Evolutionary conservation across 1,140 invertebrate species (phyloP), one percentile per base, ranked within the genome.

Genomic region (Drosophila pachea): DNA sequence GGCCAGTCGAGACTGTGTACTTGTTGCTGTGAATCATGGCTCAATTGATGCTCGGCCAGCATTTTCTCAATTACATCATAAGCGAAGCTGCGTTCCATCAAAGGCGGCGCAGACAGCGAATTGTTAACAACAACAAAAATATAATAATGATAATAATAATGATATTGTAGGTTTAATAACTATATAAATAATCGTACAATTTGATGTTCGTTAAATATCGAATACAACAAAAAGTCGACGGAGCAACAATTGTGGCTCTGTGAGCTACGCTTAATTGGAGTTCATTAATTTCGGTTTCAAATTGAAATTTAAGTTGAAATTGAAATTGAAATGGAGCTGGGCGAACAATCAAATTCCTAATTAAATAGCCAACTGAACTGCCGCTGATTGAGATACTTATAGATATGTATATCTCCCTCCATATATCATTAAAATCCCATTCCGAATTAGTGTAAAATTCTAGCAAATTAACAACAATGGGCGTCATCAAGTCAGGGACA

Each of bases 211-310:
- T 14, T 12, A 14, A 12, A 43, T 43, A 40, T 40, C 63, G 49
- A 63, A 60, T 22, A 65, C 49, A 52, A 73, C 48, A 81, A 71
- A 48, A 76, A 72, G 61, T 49, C 68, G 40, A n/a, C 1, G 4
- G 56, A 53, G 38, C 40, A 33, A 7, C 48, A 50, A 35, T 29
- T 29, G 32, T 6, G 31, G 33, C 36, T 12, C 49, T 49, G 11
- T 43, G 49, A 43, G 74, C 61, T 49, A 49, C 38, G 71, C 75
- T 84, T 86, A 84, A 84, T 79, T 84, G 64, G 69, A 86, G 65
- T 84, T 86, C 81, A 84, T 79, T 84, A 79, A 79, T 66, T 79
- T 83, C 29, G 55, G 67, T 66, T 82, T 78, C 48, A 69, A 55
- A 56, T 61, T 56, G 16, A 22, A 74, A 67, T 82, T 74, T 45